Conservation (phyloP, 2,113 vertebrate genomes). For the Corythaixoides concolor region DNA sequence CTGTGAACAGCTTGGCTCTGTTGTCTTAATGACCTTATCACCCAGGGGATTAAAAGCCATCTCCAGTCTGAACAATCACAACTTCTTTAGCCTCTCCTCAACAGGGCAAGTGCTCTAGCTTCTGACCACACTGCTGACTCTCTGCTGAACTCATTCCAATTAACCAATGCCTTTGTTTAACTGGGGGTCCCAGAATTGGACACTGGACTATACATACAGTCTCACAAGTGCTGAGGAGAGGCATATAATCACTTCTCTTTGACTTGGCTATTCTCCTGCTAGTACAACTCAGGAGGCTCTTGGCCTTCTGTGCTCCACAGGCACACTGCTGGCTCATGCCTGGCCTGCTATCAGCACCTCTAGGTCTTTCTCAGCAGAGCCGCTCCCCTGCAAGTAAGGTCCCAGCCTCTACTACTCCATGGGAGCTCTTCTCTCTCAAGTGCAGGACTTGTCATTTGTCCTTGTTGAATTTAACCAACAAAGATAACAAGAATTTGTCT, state of each 20-base stretch:
- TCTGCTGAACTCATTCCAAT: background rate
- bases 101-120: background rate
- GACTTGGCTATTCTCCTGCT: background rate
- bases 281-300: background rate
- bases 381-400: background rate
- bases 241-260: background rate
- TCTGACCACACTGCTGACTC: background rate
- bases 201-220: background rate
- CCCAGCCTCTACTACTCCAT: background rate
- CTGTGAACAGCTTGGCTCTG: background rate
- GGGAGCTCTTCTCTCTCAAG: background rate
- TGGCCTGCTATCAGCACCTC: background rate
- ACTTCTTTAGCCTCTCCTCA: background rate
- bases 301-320: background rate
- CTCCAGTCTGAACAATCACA: background rate
- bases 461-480: background rate
- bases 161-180: background rate
- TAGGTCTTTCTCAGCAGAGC: background rate
- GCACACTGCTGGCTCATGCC: background rate
- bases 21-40: background rate
- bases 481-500: background rate
- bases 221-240: background rate
- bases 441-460: background rate
- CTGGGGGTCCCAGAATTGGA: background rate
- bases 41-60: background rate